Evolutionary conservation across 2,797 vertebrate species (phyloP).

Genomic region (Trachops cirrhosus): DNA sequence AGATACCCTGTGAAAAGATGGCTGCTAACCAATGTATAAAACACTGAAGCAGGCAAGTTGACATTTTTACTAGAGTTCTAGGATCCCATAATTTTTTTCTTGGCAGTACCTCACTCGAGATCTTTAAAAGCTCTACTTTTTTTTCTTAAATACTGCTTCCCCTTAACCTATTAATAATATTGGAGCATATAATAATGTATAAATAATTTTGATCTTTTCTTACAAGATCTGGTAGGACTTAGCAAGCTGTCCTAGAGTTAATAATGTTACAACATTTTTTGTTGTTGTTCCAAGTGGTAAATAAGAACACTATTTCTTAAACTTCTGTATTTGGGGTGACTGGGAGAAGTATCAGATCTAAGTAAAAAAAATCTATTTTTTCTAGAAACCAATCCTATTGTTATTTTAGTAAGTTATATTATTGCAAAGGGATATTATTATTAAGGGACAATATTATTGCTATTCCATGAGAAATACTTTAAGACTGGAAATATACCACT

Average conservation of each 20-base stretch:
- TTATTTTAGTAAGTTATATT: not conserved
- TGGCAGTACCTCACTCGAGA: not conserved
- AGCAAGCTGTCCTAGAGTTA: not conserved
- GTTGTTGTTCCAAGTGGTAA: not conserved
- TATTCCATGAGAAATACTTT: not conserved
- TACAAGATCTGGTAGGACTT: not conserved
- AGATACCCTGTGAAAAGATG: not conserved
- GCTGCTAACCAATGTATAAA: conserved; percentile 36
- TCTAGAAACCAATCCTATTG: rapidly evolving
- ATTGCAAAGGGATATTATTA: not conserved
- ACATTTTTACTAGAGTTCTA: conserved; percentile 59
- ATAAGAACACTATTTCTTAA: not conserved
- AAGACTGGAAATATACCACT: not conserved
- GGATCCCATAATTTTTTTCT: conserved; percentile 14
- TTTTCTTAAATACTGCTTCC: not conserved
- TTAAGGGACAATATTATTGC: too few species aligned
- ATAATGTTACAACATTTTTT: not conserved
- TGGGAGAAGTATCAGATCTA: not conserved
- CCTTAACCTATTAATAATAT: conserved; percentile 36
- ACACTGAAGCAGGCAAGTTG: conserved; percentile 31
- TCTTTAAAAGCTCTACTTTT: conserved; percentile 34
- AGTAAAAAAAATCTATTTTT: not conserved
- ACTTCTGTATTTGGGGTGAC: not conserved
- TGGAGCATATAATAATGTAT: conserved; percentile 22
- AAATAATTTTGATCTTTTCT: not conserved